Conservation (phyloP, 2,888 invertebrate genomes). For the Molorchus minor region DNA sequence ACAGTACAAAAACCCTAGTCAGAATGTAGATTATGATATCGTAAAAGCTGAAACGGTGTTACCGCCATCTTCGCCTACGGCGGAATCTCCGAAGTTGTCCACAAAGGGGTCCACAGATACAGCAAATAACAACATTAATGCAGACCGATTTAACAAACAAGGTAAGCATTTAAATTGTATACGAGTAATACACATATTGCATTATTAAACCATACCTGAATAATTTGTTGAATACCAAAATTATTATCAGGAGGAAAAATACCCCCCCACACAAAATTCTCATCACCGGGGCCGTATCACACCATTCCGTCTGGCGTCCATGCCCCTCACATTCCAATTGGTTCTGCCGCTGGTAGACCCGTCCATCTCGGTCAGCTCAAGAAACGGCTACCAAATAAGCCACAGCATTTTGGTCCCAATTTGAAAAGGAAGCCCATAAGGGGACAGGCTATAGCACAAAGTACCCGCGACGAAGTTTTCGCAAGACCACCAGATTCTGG, state of each 20-base stretch:
- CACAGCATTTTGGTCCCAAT: conserved; percentile 6
- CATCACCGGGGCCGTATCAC: conserved; percentile 30
- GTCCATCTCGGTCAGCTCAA: neutral
- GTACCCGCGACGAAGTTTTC: conserved; percentile 58
- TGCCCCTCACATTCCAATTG: conserved; percentile 43
- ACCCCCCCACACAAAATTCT: conserved; percentile 29
- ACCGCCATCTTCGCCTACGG: conserved; percentile 29
- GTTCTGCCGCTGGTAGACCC: conserved; percentile 21
- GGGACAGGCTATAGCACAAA: conserved; percentile 49
- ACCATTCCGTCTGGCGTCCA: conserved; percentile 29
- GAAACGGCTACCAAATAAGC: conserved; percentile 25
- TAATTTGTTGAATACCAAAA: neutral
- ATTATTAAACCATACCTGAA: neutral
- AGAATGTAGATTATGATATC: conserved; percentile 42
- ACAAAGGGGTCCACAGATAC: conserved; percentile 16
- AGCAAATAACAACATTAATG: conserved; percentile 28
- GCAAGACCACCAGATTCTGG: conserved; percentile 50
- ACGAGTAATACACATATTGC: conserved; percentile 14
- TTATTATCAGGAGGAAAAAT: conserved; percentile 20
- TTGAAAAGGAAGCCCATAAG: conserved; percentile 49
- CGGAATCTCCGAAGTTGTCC: conserved; percentile 21
- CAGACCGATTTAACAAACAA: conserved; percentile 6
- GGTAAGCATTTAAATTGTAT: conserved; percentile 13
- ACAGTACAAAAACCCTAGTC: conserved; percentile 51
- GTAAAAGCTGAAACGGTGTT: conserved; percentile 39